Evolutionary conservation across 2,888 invertebrate genomes (phyloP).

Genomic region (Gibbula magus): DNA sequence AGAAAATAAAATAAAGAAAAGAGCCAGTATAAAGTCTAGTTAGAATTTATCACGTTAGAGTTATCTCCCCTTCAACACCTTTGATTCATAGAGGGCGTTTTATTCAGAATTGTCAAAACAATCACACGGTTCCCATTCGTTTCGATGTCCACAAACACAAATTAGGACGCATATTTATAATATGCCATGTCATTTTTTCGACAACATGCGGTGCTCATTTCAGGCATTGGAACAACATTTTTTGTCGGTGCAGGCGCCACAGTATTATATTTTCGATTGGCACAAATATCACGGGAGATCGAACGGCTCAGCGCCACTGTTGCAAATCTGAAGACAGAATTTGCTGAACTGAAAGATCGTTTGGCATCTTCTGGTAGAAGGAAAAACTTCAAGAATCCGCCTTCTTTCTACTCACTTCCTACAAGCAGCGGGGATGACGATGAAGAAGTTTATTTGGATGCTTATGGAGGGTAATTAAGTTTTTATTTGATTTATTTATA

Average conservation of each 20-base stretch:
- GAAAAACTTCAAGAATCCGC: conserved; percentile 25
- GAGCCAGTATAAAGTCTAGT: neutral
- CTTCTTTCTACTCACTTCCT: conserved; percentile 53
- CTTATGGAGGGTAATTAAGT: conserved; percentile 54
- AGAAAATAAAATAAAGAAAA: neutral
- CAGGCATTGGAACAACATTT: conserved; percentile 61
- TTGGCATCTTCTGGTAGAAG: conserved; percentile 25
- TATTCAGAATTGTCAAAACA: neutral
- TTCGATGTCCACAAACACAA: no score
- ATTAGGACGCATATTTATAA: neutral
- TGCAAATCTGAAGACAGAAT: conserved; percentile 50
- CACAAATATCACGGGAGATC: conserved; percentile 48
- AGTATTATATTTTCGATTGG: conserved; percentile 52
- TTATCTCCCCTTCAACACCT: neutral
- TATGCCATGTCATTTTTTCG: conserved; percentile 46
- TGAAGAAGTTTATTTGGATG: conserved; percentile 70
- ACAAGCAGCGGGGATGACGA: conserved; percentile 67
- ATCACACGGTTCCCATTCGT: neutral
- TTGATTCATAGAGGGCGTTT: conserved; percentile 1
- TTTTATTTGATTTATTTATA: neutral
- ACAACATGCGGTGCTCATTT: conserved; percentile 45
- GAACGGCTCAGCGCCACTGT: conserved; percentile 52
- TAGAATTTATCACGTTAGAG: neutral
- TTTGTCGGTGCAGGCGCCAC: conserved; percentile 62
- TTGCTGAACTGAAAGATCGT: conserved; percentile 50